These are phyloP conservation scores for Cosmia pyralina DNA, from an alignment of 2,888 invertebrate species.

Conservation along the genomic window DNA sequence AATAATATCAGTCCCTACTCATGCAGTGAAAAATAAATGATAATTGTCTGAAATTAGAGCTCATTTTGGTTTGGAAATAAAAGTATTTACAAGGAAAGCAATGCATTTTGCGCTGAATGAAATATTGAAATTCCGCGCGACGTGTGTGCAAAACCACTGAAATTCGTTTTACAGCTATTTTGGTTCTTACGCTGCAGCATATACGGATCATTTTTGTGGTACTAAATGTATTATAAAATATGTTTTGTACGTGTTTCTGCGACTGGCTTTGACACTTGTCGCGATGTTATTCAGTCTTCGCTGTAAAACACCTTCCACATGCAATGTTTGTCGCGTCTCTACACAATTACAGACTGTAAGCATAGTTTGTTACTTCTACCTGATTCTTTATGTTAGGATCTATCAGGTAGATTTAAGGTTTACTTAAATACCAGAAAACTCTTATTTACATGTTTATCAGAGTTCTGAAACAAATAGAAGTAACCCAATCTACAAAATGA, in stretches of 20 bases:
- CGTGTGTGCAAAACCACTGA: constrained; percentile 67
- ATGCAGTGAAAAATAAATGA: constrained; percentile 38
- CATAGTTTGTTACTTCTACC: not conserved
- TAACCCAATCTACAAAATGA: not conserved
- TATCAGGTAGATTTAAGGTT: not conserved
- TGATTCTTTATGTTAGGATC: not conserved
- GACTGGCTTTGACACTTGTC: constrained; percentile 80
- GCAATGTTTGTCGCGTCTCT: constrained; percentile 2
- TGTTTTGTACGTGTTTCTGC: constrained; percentile 67
- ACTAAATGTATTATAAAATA: constrained; percentile 24
- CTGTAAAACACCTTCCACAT: constrained; percentile 54
- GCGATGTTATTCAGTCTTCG: constrained; percentile 74
- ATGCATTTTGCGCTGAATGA: constrained; percentile 75
- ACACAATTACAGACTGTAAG: not conserved
- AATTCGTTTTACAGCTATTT: constrained; percentile 33
- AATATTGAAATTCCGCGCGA: constrained; percentile 79
- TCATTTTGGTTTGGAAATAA: constrained; percentile 52
- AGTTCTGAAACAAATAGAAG: not conserved
- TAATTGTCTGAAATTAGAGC: constrained; percentile 28
- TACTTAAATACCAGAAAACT: not conserved
- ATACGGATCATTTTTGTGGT: constrained; percentile 62
- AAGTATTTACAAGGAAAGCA: constrained; percentile 66
- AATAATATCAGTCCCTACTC: constrained; percentile 36
- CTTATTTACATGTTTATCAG: not conserved
- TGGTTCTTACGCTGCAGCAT: constrained; percentile 11